Conservation (phyloP, 1,140 invertebrate species). For the Nephotettix cincticeps region DNA sequence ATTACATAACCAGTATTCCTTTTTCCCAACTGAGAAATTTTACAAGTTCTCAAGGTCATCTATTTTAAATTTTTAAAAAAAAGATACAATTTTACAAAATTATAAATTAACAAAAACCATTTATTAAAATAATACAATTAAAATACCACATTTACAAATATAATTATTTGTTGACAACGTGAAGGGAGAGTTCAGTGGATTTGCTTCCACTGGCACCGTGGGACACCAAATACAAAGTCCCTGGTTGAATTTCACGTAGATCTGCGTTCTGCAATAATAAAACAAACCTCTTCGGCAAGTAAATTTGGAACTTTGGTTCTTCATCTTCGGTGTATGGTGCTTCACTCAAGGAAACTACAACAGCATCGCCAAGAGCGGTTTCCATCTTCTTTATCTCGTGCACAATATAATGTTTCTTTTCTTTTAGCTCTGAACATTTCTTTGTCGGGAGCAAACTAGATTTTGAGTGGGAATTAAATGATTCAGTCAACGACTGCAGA, state of each 20-base stretch:
- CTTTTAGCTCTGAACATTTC: neutral
- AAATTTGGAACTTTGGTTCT: neutral
- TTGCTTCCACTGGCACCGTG: neutral
- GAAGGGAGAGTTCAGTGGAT: neutral
- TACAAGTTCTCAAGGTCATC: too few relatives aligned
- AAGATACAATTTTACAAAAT: neutral
- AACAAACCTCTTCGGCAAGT: neutral
- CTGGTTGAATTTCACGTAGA: neutral
- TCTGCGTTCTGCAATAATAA: neutral
- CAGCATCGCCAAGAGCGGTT: neutral
- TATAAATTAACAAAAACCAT: too few relatives aligned
- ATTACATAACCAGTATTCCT: too few relatives aligned
- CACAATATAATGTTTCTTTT: neutral
- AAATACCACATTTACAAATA: too few relatives aligned
- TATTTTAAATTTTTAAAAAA: neutral
- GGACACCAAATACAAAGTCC: neutral
- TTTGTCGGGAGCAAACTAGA: neutral
- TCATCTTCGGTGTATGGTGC: too few relatives aligned
- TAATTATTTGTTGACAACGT: too few relatives aligned
- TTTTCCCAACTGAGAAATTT: too few relatives aligned
- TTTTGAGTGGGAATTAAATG: neutral
- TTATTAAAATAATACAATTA: too few relatives aligned
- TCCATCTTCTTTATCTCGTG: neutral
- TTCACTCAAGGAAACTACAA: neutral
- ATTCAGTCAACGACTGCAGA: neutral